Percentiles rank a stretch among this genome's conserved stretches.
phyloP scores from a whole-genome alignment of 2,797 vertebrate species.

The Alca torda region DNA sequence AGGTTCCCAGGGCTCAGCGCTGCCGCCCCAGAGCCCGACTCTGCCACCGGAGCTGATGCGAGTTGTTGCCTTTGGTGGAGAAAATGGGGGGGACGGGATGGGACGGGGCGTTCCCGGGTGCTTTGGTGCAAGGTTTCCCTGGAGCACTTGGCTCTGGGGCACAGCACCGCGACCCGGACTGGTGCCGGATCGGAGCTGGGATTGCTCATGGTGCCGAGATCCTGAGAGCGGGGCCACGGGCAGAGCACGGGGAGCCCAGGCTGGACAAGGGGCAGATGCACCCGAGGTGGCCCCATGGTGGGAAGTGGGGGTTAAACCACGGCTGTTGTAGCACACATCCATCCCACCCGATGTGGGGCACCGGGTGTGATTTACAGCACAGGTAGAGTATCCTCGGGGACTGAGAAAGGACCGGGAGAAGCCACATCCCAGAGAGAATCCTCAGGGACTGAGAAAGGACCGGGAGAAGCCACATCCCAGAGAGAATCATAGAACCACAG shows the following conservation, averaged over 20 bases:
- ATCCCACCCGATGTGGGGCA: background rate
- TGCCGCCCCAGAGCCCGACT: no score
- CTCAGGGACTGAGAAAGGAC: background rate
- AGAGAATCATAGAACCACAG: no score
- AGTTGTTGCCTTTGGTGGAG: background rate
- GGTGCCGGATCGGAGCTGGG: background rate
- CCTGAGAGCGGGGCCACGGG: background rate
- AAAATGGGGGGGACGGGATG: background rate
- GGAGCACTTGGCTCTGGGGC: background rate
- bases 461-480: background rate
- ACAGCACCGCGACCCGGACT: accelerated
- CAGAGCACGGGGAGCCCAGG: background rate
- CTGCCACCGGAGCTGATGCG: background rate
- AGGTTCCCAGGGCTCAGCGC: background rate
- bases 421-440: background rate
- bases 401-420: background rate
- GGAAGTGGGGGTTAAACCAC: no score
- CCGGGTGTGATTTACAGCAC: background rate
- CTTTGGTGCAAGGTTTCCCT: background rate
- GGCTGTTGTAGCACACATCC: background rate
- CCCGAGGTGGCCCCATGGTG: background rate
- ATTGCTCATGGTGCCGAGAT: background rate
- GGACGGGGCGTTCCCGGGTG: background rate
- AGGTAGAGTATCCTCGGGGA: background rate
- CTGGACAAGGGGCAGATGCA: background rate